These are phyloP conservation scores for Saguinus midas DNA, from an alignment of 2,113 vertebrate species.

Conservation along the genomic window DNA sequence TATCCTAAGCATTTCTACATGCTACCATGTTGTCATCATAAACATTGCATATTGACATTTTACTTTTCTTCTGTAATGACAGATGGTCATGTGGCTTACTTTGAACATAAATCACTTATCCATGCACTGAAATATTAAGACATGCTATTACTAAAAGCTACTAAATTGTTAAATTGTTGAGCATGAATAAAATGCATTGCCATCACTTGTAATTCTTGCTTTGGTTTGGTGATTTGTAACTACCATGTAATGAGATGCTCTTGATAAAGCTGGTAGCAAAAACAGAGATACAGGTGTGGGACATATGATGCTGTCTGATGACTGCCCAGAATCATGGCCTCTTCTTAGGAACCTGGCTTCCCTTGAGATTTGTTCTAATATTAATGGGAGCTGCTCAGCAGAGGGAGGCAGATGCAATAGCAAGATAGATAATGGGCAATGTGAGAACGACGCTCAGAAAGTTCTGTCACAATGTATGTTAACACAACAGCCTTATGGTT, in stretches of 20 bases:
- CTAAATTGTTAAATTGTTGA: neutral
- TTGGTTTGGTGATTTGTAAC: conserved; percentile 2
- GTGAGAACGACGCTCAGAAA: conserved; percentile 60
- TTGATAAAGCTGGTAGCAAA: conserved; percentile 19
- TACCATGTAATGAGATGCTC: conserved; percentile 44
- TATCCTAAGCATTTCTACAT: neutral
- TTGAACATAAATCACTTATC: neutral
- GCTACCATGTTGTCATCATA: neutral
- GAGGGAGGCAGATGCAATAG: conserved; percentile 53
- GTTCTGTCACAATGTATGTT: conserved; percentile 59
- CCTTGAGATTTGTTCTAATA: conserved; percentile 69
- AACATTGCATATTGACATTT: conserved; percentile 6
- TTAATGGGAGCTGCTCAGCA: conserved; percentile 70
- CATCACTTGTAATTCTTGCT: neutral
- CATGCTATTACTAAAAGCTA: neutral
- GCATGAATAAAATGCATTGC: neutral
- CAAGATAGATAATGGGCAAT: conserved; percentile 70
- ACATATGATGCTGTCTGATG: conserved; percentile 40
- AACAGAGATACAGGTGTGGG: conserved; percentile 31
- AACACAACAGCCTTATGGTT: conserved; percentile 71
- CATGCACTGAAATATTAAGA: neutral
- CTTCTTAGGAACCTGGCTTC: conserved; percentile 55
- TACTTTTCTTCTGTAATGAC: neutral
- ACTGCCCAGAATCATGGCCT: conserved; percentile 51
- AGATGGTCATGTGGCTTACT: neutral